Percentiles rank a stretch among this genome's conserved stretches.
These are phyloP conservation scores for Harpagus bidentatus DNA, from an alignment of 2,113 vertebrate species.

Conservation along the genomic window DNA sequence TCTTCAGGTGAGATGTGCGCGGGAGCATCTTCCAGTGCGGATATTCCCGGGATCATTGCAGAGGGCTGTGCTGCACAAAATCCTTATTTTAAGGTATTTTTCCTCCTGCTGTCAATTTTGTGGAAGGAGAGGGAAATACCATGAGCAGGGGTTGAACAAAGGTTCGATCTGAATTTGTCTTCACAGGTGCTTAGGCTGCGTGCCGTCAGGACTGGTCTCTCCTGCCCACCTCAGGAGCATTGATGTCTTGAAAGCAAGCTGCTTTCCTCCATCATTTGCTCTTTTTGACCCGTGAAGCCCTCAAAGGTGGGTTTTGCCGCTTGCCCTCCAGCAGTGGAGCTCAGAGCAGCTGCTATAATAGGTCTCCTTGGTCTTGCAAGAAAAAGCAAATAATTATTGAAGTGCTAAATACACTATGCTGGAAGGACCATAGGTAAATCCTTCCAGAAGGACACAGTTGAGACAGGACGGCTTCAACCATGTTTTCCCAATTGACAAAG, in stretches of 20 bases:
- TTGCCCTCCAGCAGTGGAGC: background rate
- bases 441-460: background rate
- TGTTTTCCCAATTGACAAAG: rapidly evolving
- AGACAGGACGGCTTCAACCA: rapidly evolving
- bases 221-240: background rate
- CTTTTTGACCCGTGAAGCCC: background rate
- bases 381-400: background rate
- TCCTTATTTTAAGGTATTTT: background rate
- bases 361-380: background rate
- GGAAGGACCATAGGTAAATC: background rate
- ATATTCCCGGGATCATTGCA: background rate
- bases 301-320: background rate
- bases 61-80: background rate
- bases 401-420: background rate
- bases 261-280: background rate
- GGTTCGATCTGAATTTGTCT: rapidly evolving
- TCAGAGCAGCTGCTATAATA: background rate
- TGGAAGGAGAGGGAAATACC: background rate
- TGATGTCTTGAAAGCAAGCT: background rate
- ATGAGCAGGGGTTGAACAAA: background rate
- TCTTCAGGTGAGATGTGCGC: rapidly evolving
- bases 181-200: background rate
- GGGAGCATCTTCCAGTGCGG: background rate
- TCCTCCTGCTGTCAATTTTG: background rate
- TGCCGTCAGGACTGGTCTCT: background rate